Base-by-base conservation (phyloP, 2,113 vertebrate species). In the Spizaetus ornatus region DNA sequence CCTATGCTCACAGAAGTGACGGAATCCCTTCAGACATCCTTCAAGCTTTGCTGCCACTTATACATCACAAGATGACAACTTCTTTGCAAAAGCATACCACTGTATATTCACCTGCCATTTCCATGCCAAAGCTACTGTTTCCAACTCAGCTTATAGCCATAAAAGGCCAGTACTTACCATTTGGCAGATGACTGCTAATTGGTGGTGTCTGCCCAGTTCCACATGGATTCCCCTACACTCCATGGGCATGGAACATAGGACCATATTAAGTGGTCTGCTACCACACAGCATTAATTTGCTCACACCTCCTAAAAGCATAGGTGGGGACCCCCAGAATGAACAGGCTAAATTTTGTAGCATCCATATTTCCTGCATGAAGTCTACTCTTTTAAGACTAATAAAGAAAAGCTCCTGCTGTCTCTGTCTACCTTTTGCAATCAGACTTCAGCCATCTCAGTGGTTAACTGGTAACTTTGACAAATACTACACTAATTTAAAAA, bases 161-260 rank as follows among this genome's bases (percentile, higher is more conserved):
- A 27, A 47, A 78, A 86, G 5, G 29, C 11, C 69, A 81, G 31
- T 9, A 86, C 36, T 69, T 53, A 77, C 11, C 22, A 70, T 29
- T 43, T 29, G 45, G n/a, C 71, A 73, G 25, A 58, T 23, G 15
- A 73, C 20, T 50, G 31, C 11, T 61, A 61, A 23, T 4, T 83
- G 29, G 25, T 73, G 27, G 10, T 70, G 27, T 73, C 38, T 48
- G 23, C 9, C 18, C 34, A 69, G n/a, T 45, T 88, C 42, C 32
- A 58, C n/a, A 6, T 26, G 40, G 62, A 95, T 47, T 76, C n/a
- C 52, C 40, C 16, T 13, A 34, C 7, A 16, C 5, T 67, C 38
- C 29, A 53, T 1, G 11, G 16, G 8, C 56, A 90, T 0, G 1
- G 8, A 88, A 48, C 21, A 73, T 0, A 47, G 11, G 27, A 42